Conservation (phyloP, 2,888 invertebrate species). For the Mylabris sibirica region DNA sequence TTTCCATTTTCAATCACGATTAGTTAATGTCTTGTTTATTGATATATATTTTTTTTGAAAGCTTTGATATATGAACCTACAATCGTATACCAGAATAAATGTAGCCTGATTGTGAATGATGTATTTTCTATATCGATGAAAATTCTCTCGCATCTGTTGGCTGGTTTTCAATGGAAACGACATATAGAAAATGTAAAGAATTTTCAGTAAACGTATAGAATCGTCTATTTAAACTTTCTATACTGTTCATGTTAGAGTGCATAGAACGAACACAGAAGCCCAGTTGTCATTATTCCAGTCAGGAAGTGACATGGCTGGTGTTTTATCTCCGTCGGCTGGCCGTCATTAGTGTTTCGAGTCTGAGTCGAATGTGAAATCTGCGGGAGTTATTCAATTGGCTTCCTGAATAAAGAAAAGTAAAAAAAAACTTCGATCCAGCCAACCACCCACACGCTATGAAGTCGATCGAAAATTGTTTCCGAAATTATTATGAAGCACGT, state of each 20-base stretch:
- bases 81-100: not conserved
- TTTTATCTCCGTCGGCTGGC: constrained; percentile 53
- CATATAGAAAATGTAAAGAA: not conserved
- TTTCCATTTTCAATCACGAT: not conserved
- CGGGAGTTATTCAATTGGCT: constrained; percentile 47
- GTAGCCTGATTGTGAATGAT: not conserved
- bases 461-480: not conserved
- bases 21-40: not conserved
- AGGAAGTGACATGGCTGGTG: constrained; percentile 54
- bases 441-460: too few species aligned
- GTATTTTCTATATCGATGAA: not conserved
- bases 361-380: constrained; percentile 51
- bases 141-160: constrained; percentile 2
- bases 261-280: constrained; percentile 6
- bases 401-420: constrained; percentile 15
- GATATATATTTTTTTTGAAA: not conserved
- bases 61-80: not conserved
- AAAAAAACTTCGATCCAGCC: not conserved
- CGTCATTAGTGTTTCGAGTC: constrained; percentile 48
- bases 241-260: not conserved
- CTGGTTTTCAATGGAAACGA: not conserved
- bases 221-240: not conserved
- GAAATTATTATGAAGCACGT: not conserved
- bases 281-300: constrained; percentile 53
- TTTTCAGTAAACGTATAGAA: not conserved